phyloP scores from a whole-genome alignment of 2,797 vertebrate species.

The Eulemur mongoz region DNA sequence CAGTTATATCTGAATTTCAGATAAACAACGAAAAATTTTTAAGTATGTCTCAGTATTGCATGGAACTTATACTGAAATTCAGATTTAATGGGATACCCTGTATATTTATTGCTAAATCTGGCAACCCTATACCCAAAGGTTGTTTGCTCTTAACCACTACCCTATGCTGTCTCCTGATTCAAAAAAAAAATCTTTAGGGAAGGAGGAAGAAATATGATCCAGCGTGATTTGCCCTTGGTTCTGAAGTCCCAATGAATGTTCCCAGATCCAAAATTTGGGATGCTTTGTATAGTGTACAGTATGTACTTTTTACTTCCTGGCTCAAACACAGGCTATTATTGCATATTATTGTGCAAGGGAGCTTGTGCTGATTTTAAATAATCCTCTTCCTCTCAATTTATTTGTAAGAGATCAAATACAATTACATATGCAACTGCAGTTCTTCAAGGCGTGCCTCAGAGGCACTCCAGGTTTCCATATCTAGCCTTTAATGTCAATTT shows the following conservation, averaged over 20 bases:
- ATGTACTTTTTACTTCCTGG: neutral
- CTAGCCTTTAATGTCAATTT: conserved; percentile 69
- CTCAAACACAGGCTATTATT: conserved; percentile 6
- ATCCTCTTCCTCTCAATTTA: conserved; percentile 50
- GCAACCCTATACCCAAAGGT: neutral
- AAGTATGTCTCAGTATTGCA: neutral
- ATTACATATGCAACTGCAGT: conserved; percentile 19
- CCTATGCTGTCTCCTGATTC: neutral
- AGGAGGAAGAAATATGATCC: neutral
- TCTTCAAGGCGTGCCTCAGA: conserved; percentile 36
- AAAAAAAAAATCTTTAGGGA: neutral
- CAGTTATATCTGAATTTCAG: neutral
- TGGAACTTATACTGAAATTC: neutral
- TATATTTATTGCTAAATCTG: neutral
- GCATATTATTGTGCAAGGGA: neutral
- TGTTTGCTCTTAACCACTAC: neutral
- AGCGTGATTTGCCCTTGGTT: neutral
- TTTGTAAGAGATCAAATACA: conserved; percentile 64
- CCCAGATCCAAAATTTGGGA: neutral
- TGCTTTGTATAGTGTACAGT: neutral
- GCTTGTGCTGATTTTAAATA: conserved; percentile 44
- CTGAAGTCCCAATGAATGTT: neutral
- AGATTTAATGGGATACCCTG: neutral
- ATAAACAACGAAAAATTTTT: neutral
- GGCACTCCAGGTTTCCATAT: neutral